phyloP scores from a whole-genome alignment of 2,888 invertebrate genomes.

The Mesorhabditis belari region DNA sequence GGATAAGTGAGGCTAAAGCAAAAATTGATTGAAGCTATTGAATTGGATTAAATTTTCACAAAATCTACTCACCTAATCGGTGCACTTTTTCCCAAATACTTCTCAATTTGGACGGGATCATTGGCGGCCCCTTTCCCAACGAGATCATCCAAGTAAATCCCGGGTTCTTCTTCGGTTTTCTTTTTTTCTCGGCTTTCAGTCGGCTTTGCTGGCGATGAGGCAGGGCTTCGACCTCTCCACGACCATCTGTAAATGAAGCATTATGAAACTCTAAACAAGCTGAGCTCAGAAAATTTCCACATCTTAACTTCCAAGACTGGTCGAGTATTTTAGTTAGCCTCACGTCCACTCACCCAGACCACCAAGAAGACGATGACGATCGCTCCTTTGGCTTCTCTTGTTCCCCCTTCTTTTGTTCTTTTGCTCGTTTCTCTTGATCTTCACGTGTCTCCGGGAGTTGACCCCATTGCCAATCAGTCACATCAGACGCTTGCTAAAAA shows the following conservation, averaged over 20 bases:
- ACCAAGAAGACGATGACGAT: conserved; percentile 1
- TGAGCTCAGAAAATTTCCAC: too few species aligned
- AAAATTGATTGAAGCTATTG: too few species aligned
- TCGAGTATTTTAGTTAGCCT: too few species aligned
- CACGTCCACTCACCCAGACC: too few species aligned
- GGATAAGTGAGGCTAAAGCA: conserved; percentile 1
- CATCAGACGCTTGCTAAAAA: conserved; percentile 29
- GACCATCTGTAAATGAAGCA: too few species aligned
- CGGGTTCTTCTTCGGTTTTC: too few species aligned
- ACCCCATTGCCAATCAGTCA: conserved; percentile 56
- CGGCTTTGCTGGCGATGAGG: background rate
- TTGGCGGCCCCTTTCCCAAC: conserved; percentile 13
- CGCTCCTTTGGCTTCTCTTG: conserved; percentile 3
- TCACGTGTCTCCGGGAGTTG: conserved; percentile 51
- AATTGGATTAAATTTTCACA: background rate
- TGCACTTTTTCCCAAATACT: conserved; percentile 40
- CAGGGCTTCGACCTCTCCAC: background rate
- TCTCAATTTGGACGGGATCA: conserved; percentile 43
- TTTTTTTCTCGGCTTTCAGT: too few species aligned
- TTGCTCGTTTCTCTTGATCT: conserved; percentile 2
- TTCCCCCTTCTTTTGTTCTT: too few species aligned
- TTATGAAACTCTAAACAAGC: too few species aligned
- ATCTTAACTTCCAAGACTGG: too few species aligned
- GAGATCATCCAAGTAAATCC: conserved; percentile 45
- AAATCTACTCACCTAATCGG: conserved; percentile 16